Evolutionary conservation across 37 sponge, comb jelly and placozoan genomes (phyloP).

Genomic region (Halichondria panicea): DNA sequence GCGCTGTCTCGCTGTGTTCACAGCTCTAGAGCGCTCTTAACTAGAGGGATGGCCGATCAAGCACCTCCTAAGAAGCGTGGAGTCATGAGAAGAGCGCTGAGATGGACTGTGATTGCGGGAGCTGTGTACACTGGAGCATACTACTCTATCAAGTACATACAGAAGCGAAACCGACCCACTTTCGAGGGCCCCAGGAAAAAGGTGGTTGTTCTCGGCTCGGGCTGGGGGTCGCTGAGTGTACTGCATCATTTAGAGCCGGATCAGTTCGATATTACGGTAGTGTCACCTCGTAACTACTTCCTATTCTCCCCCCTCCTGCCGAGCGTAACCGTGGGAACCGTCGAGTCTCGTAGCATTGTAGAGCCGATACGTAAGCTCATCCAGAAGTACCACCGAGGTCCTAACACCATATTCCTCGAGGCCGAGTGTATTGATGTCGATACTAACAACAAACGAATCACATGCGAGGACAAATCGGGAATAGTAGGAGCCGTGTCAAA

Average conservation of each 20-base stretch:
- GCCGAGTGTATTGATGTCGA: conserved; percentile 61
- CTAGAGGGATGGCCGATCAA: no score
- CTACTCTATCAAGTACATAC: conserved; percentile 22
- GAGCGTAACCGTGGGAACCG: conserved; percentile 76
- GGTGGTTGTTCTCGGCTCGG: conserved; percentile 70
- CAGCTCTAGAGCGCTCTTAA: no score
- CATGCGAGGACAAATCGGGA: conserved; percentile 23
- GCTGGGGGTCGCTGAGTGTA: conserved; percentile 75
- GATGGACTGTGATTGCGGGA: background rate
- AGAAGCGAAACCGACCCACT: conserved; percentile 16
- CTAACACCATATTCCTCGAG: conserved; percentile 32
- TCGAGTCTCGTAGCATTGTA: conserved; percentile 71
- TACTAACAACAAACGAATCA: conserved; percentile 9
- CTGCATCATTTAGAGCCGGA: conserved; percentile 47
- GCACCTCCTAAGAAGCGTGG: no score
- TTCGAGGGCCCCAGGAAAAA: conserved; percentile 42
- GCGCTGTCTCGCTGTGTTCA: no score
- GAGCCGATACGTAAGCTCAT: conserved; percentile 66
- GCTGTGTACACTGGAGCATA: background rate
- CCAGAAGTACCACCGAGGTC: conserved; percentile 14
- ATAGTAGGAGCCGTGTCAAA: conserved; percentile 27
- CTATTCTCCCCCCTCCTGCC: conserved; percentile 75
- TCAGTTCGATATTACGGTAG: conserved; percentile 60
- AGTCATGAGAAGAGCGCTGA: no score
- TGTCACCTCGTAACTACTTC: conserved; percentile 75